Evolutionary conservation across 2,113 vertebrate genomes (phyloP), one percentile per base, ranked within the genome.

Genomic region (Ranitomeya imitator): DNA sequence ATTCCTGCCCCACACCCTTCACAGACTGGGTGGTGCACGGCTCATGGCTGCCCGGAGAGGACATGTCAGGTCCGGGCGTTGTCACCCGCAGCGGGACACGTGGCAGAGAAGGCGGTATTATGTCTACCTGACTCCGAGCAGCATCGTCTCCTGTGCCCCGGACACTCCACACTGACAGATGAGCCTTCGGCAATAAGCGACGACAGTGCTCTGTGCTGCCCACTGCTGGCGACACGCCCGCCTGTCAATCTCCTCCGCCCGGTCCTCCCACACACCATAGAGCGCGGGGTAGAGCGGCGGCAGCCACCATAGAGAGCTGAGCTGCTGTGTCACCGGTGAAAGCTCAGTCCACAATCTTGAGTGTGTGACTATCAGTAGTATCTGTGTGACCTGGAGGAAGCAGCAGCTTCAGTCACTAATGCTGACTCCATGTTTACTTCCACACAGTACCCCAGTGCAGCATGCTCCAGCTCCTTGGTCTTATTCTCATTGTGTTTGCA

Each of bases 251-350:
- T 12, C 9, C 65, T 1, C 55, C 15, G 5, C 13, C 15, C 3
- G 23, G 71, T 76, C 84, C 84, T 85, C 67, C 83, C 16, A 19
- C 16, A 19, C 51, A 85, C 52, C 83, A 85, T 73, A 73, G 83
- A 59, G 7, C 10, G 23, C 9, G 1, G 81, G 16, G 51, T 14
- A 85, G 83, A 85, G 65, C 63, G 83, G 2, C 26, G 83, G 2
- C 26, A 2, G 52, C 11, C 19, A 19, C n/a, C 23, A 76, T 59
- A 85, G 71, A 77, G 55, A 31, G 5, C 16, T 31, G 55, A 31
- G 5, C 16, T 31, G 0, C 2, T 18, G 7, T 63, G 37, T 83
- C 4, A 63, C 23, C n/a, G n/a, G n/a, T n/a, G n/a, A n/a, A n/a
- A n/a, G n/a, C n/a, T n/a, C n/a, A n/a, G n/a, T n/a, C n/a, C n/a